A percentile compares a stretch with the other conserved stretches of the same genome.
phyloP scores from a whole-genome alignment of 2,113 vertebrate genomes.

The Sphaerodactylus townsendi region DNA sequence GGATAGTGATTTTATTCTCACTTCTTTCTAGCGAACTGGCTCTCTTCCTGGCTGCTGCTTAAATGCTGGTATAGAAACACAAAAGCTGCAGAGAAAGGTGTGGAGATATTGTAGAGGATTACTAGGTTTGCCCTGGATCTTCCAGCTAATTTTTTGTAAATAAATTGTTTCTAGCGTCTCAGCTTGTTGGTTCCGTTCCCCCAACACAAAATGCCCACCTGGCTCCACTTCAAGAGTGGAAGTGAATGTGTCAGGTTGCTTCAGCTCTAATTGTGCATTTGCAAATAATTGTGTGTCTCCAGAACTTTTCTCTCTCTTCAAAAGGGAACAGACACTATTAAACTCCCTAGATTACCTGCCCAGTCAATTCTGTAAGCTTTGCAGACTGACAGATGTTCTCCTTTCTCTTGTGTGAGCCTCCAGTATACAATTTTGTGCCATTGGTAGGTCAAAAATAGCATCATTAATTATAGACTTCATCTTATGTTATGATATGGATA shows the following conservation, averaged over 20 bases:
- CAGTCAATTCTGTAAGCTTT: not conserved
- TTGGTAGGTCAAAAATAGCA: conserved; percentile 22
- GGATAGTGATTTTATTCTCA: too few relatives aligned
- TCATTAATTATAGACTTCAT: conserved; percentile 51
- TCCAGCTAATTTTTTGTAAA: too few relatives aligned
- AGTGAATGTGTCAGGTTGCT: not conserved
- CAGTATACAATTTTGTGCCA: not conserved
- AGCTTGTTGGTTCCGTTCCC: too few relatives aligned
- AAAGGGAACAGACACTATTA: not conserved
- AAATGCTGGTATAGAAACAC: too few relatives aligned
- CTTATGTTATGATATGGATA: conserved; percentile 50
- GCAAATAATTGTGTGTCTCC: not conserved
- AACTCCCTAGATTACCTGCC: not conserved
- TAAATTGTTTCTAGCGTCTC: too few relatives aligned
- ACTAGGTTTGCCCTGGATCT: too few relatives aligned
- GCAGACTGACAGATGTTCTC: not conserved
- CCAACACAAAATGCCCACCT: not conserved
- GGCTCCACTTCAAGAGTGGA: not conserved
- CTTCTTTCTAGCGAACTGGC: too few relatives aligned
- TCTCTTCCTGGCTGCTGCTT: too few relatives aligned
- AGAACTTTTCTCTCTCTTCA: not conserved
- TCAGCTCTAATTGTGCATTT: not conserved
- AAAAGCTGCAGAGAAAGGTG: too few relatives aligned
- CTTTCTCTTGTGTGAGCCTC: conserved; percentile 20
- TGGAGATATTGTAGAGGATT: too few relatives aligned